Evolutionary conservation across 2,113 vertebrate species (phyloP), one percentile per base, ranked within the genome.

Genomic region (Herpailurus yagouaroundi): DNA sequence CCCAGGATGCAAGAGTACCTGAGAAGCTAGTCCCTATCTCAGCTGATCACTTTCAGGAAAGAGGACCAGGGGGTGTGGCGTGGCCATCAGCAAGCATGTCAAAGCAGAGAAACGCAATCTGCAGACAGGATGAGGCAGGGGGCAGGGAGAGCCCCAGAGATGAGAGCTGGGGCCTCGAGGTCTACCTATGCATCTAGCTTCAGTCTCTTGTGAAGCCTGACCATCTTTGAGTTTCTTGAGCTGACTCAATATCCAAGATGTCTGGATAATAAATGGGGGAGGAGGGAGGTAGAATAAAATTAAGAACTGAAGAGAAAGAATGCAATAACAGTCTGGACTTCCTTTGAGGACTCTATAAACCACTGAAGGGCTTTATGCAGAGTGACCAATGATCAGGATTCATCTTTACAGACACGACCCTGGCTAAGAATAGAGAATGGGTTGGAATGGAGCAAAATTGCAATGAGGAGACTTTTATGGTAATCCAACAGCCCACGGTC

Each of bases 61-160:
- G 66, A 36, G 33, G 77, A 73, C 63, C 14, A 31, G 18, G 6
- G 10, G 66, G 25, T 63, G 33, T 15, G 19, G 33, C 14, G 18
- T 76, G 38, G 48, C 52, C 73, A 63, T 64, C 57, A 83, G n/a
- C 41, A 63, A 79, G 27, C 9, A 33, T 11, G 13, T 10, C 80
- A 45, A 87, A 89, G 55, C 71, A 85, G 18, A 57, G n/a, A 74
- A 38, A 76, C 57, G 48, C n/a, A 55, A 45, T 11, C 88, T 57
- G 2, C 83, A 18, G 36, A 38, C 16, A 63, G 45, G 68, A 36
- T 9, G 33, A 74, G 27, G 25, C 11, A 36, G 50, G 15, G 0
- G 14, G 25, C 48, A 52, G 41, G 36, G 50, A 83, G 5, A 81
- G 74, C 4, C 45, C 12, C 0, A 0, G 25, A 36, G 14, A 55